Conservation (phyloP, 1,140 invertebrate genomes). For the Papilio aristodemus region DNA sequence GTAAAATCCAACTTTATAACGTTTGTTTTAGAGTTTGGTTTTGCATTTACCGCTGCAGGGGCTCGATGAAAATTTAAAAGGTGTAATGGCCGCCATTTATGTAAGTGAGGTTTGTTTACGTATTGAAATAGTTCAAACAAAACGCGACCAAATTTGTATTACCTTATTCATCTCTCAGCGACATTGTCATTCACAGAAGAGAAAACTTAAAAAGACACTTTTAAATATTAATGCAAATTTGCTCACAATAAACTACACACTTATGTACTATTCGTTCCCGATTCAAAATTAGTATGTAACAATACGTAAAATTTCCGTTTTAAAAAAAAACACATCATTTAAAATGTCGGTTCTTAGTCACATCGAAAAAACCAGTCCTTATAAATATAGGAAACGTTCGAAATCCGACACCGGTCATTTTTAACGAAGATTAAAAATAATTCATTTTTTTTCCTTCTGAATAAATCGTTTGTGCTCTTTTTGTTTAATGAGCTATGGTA, state of each 20-base stretch:
- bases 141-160: too few relatives aligned
- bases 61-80: too few relatives aligned
- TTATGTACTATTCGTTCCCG: background rate
- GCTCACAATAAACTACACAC: background rate
- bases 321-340: conserved; percentile 17
- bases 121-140: too few relatives aligned
- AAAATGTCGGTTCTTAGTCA: conserved; percentile 17
- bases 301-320: conserved; percentile 18
- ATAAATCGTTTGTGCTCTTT: conserved; percentile 11
- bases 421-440: conserved; percentile 27
- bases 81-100: too few relatives aligned
- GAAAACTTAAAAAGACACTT: background rate
- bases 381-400: conserved; percentile 30
- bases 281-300: conserved; percentile 8
- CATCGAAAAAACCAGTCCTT: conserved; percentile 9
- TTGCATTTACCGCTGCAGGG: too few relatives aligned
- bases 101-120: too few relatives aligned
- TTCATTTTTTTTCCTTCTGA: conserved; percentile 15
- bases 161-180: background rate
- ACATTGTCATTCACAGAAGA: background rate
- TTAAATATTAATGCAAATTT: background rate
- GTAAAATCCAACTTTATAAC: too few relatives aligned
- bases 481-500: conserved; percentile 26
- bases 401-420: conserved; percentile 29
- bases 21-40: too few relatives aligned